Evolutionary conservation across 2,797 vertebrate genomes (phyloP).

Genomic region (Atherinosoma microstoma): DNA sequence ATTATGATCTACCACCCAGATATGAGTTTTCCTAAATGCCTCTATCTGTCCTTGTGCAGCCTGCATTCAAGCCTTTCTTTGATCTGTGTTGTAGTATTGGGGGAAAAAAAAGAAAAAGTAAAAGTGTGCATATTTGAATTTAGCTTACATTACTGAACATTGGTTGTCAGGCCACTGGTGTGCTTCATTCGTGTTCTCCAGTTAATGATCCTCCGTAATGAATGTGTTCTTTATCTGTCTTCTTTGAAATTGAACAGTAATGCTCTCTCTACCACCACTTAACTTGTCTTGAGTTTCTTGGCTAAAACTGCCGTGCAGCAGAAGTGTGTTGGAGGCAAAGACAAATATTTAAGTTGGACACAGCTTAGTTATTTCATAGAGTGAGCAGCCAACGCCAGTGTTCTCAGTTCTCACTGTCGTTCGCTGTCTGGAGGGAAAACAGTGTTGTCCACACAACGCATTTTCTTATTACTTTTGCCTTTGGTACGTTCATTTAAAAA

Average conservation of each 20-base stretch:
- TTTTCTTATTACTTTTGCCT: slow-evolving; percentile 43
- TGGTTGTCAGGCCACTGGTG: slow-evolving; percentile 37
- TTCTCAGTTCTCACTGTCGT: slow-evolving; percentile 34
- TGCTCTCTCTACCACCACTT: slow-evolving; percentile 47
- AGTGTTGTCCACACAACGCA: slow-evolving; percentile 23
- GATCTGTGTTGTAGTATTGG: slow-evolving; percentile 49
- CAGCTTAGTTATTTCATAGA: slow-evolving; percentile 50
- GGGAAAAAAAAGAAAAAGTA: too few species aligned
- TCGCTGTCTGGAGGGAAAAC: slow-evolving; percentile 28
- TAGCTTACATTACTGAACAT: slow-evolving; percentile 39
- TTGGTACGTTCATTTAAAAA: slow-evolving; percentile 41
- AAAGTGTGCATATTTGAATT: slow-evolving; percentile 29
- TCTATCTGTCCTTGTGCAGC: slow-evolving; percentile 74
- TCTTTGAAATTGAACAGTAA: slow-evolving; percentile 31
- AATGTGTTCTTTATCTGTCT: slow-evolving; percentile 34
- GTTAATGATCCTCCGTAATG: slow-evolving; percentile 59
- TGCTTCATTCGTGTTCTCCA: slow-evolving; percentile 39
- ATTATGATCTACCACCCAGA: slow-evolving; percentile 75
- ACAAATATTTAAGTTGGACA: slow-evolving; percentile 78
- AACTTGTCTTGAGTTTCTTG: slow-evolving; percentile 62
- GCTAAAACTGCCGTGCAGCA: slow-evolving; percentile 40
- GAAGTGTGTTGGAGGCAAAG: slow-evolving; percentile 68
- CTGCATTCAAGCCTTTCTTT: slow-evolving; percentile 67
- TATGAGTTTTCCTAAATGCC: slow-evolving; percentile 73
- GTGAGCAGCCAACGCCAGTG: slow-evolving; percentile 32